Evolutionary conservation across 2,888 invertebrate species (phyloP).

Genomic region (Drosophila kokeensis): DNA sequence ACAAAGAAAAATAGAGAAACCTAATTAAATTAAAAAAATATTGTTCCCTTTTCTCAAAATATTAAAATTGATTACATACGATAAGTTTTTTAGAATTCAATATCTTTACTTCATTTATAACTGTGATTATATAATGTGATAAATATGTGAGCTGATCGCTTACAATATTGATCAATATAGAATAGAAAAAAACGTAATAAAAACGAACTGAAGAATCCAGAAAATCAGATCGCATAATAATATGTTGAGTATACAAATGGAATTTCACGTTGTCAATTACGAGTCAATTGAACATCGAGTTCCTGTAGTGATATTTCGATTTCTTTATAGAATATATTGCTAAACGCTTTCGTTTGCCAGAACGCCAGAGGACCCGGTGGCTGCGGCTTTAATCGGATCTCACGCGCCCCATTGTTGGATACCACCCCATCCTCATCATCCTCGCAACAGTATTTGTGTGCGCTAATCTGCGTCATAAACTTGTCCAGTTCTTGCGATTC

Average conservation of each 20-base stretch:
- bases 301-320: not conserved
- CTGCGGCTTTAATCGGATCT: slow-evolving; percentile 25
- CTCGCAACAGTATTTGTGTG: slow-evolving; percentile 49
- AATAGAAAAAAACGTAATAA: not conserved
- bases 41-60: no score
- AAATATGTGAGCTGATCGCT: not conserved
- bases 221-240: not conserved
- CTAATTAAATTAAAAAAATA: no score
- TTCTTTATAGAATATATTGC: not conserved
- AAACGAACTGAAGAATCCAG: not conserved
- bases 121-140: not conserved
- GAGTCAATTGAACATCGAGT: not conserved
- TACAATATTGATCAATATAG: not conserved
- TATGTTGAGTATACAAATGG: not conserved
- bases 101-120: not conserved
- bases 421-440: slow-evolving; percentile 25
- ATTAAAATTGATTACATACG: no score
- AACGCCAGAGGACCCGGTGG: slow-evolving; percentile 49
- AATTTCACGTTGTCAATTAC: not conserved
- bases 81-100: not conserved
- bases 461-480: slow-evolving; percentile 51
- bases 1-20: no score
- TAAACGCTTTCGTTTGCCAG: slow-evolving; percentile 42
- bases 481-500: slow-evolving; percentile 40
- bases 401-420: not conserved